Evolutionary conservation across 2,113 vertebrate genomes (phyloP).

Genomic region (Naja naja): DNA sequence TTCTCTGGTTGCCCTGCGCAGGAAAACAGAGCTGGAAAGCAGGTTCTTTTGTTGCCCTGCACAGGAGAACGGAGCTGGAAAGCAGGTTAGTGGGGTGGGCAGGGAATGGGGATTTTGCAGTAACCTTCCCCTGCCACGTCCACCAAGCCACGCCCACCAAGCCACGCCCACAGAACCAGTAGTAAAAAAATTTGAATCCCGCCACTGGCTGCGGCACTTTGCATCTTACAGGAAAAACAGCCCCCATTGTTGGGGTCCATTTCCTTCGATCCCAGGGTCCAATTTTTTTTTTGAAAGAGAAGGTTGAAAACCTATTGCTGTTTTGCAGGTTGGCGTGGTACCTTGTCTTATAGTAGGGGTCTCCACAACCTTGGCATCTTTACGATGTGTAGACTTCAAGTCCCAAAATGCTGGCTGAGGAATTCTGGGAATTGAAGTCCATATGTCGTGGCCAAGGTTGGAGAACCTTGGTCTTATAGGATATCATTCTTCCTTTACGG

Average conservation of each 20-base stretch:
- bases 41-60: too few species aligned
- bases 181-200: too few species aligned
- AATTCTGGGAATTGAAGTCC: not conserved
- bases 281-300: not conserved
- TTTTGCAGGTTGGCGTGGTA: not conserved
- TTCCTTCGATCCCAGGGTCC: not conserved
- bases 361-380: too few species aligned
- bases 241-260: not conserved
- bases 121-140: too few species aligned
- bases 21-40: too few species aligned
- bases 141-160: too few species aligned
- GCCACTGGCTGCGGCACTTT: not conserved
- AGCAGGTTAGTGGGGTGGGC: too few species aligned
- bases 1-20: too few species aligned
- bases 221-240: not conserved
- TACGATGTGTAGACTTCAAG: not conserved
- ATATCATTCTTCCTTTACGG: not conserved
- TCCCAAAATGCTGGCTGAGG: not conserved
- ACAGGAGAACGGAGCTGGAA: too few species aligned
- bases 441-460: not conserved
- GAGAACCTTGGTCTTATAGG: not conserved
- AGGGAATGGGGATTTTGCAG: too few species aligned
- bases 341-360: not conserved
- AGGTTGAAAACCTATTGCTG: not conserved
- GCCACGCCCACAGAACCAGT: too few species aligned